Evolutionary conservation across 1,140 invertebrate genomes (phyloP).

Genomic region (Caenorhabditis remanei): DNA sequence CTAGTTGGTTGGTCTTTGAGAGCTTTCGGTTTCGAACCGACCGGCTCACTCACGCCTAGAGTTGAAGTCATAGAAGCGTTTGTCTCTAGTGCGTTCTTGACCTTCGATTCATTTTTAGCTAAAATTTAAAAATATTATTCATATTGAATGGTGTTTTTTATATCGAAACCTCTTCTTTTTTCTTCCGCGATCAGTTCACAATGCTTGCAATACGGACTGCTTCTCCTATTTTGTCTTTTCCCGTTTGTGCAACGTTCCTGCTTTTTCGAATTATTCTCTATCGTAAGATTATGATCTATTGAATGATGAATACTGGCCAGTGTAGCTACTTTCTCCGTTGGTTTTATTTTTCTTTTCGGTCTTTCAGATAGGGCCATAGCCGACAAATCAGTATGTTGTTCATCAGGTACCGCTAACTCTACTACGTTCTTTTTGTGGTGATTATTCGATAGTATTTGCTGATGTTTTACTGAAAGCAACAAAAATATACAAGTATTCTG

Average conservation of each 20-base stretch:
- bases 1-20: no score
- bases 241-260: not conserved
- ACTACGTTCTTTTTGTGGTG: no score
- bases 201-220: slow-evolving; percentile 9
- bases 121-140: not conserved
- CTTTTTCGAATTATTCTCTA: not conserved
- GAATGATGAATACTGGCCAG: not conserved
- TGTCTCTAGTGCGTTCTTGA: no score
- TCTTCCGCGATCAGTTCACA: slow-evolving; percentile 6
- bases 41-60: no score
- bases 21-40: no score
- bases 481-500: no score
- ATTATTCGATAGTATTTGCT: no score
- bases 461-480: no score
- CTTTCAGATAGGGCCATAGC: not conserved
- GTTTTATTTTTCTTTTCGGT: not conserved
- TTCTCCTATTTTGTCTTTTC: no score
- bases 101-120: not conserved
- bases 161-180: slow-evolving; percentile 1
- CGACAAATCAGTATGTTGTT: not conserved
- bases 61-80: no score
- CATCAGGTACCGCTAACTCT: no score
- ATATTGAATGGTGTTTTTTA: not conserved
- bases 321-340: not conserved
- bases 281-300: not conserved